These are phyloP conservation scores for Carabus problematicus DNA, from an alignment of 2,888 invertebrate genomes.

Conservation along the genomic window DNA sequence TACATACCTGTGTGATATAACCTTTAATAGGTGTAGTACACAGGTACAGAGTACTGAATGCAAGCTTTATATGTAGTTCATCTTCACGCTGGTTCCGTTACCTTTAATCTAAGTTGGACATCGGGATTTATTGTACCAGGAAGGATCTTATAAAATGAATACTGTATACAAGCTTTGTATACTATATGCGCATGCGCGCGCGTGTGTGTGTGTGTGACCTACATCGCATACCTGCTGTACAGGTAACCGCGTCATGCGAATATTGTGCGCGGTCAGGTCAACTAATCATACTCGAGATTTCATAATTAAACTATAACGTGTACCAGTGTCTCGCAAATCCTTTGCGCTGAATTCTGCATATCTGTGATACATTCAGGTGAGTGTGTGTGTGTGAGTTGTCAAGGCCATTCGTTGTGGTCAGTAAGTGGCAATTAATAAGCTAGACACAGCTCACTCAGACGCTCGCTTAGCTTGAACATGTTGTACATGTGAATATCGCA, in stretches of 20 bases:
- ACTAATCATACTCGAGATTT: neutral
- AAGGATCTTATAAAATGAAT: conserved; percentile 29
- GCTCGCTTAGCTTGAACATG: neutral
- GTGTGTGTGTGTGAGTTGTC: conserved; percentile 24
- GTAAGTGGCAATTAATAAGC: conserved; percentile 42
- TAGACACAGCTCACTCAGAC: conserved; percentile 37
- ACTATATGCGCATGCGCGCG: no score
- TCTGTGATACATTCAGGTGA: neutral
- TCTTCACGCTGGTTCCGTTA: no score
- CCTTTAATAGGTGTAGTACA: no score
- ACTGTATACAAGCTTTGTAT: neutral
- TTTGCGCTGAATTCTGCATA: no score
- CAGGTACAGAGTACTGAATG: no score
- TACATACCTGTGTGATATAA: neutral
- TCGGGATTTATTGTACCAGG: conserved; percentile 39
- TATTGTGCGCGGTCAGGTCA: neutral
- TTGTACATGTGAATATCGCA: neutral
- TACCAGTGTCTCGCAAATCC: no score
- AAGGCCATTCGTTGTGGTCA: conserved; percentile 21
- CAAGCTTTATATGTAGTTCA: no score
- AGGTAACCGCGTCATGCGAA: neutral
- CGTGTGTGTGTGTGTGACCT: no score
- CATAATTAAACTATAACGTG: no score
- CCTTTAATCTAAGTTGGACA: conserved; percentile 36
- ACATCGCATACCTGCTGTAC: neutral